Percentiles rank a stretch among this genome's conserved stretches.
These are phyloP conservation scores for Myxocyprinus asiaticus DNA, from an alignment of 2,113 vertebrate genomes.

Conservation along the genomic window DNA sequence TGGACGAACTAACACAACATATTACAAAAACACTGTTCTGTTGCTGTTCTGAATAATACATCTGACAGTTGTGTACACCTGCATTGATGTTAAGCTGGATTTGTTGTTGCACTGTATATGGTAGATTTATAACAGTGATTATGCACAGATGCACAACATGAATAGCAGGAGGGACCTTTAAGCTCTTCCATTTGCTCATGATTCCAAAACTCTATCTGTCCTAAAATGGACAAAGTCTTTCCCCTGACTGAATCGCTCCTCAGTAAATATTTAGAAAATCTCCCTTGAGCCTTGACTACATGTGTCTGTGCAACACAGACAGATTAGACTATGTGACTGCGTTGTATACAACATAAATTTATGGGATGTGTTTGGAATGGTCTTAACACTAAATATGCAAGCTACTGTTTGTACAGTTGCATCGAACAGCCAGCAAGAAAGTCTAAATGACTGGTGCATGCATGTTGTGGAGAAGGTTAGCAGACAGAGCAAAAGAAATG, in stretches of 20 bases:
- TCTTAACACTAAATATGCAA: conserved; percentile 25
- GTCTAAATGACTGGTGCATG: not conserved
- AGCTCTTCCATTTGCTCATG: no score
- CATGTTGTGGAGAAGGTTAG: conserved; percentile 16
- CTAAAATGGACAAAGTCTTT: conserved; percentile 29
- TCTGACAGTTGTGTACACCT: no score
- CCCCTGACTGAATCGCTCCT: conserved; percentile 45
- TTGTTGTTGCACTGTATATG: no score
- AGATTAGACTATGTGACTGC: conserved; percentile 43
- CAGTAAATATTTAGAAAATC: conserved; percentile 67
- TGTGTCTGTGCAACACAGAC: conserved; percentile 48
- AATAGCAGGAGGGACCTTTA: no score
- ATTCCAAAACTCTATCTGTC: no score
- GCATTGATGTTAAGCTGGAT: no score
- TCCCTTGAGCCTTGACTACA: conserved; percentile 49
- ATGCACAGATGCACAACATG: no score
- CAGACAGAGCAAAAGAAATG: conserved; percentile 45
- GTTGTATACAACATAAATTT: conserved; percentile 52
- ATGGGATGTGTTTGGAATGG: conserved; percentile 32
- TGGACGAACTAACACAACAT: no score
- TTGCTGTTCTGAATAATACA: no score
- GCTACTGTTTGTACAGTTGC: conserved; percentile 29
- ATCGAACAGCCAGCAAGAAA: not conserved
- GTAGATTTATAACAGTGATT: no score
- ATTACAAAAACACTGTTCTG: no score